A percentile compares a stretch with the other conserved stretches of the same genome.
phyloP scores from a whole-genome alignment of 2,888 invertebrate genomes.

The Orthosia incerta region DNA sequence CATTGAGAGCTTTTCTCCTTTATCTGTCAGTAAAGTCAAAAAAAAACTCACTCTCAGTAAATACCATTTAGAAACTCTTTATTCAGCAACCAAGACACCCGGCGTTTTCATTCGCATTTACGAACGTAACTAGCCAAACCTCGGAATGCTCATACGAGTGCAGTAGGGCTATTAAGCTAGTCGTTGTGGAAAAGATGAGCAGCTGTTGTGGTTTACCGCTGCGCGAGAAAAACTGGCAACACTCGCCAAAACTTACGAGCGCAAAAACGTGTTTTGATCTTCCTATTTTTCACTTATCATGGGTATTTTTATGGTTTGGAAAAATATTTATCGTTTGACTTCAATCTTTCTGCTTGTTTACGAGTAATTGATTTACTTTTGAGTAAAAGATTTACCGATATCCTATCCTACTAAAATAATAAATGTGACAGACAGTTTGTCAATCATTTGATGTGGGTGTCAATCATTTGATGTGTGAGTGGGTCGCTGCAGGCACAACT shows the following conservation, averaged over 20 bases:
- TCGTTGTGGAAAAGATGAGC: constrained; percentile 28
- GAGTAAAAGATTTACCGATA: background rate
- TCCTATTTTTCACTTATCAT: background rate
- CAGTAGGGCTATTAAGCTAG: constrained; percentile 50
- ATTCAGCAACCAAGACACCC: background rate
- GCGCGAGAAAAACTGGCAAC: constrained; percentile 53
- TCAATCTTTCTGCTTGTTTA: background rate
- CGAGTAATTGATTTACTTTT: no score
- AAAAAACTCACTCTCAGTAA: no score
- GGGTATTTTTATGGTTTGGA: background rate
- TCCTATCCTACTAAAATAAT: no score
- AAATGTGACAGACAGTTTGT: no score
- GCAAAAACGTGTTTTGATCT: background rate
- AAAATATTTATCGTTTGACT: background rate
- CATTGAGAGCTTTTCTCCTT: no score
- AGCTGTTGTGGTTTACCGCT: constrained; percentile 49
- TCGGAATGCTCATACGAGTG: constrained; percentile 39
- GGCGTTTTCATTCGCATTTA: constrained; percentile 47
- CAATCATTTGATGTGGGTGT: no score
- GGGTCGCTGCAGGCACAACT: no score
- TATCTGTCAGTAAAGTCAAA: no score
- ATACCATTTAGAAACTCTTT: constrained; percentile 33
- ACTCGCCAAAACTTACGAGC: constrained; percentile 16
- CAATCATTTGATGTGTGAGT: no score
- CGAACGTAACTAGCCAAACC: constrained; percentile 29